A percentile compares a stretch with the other conserved stretches of the same genome.
Conservation (phyloP, 2,888 invertebrate genomes). For the Periphyllus acericola region DNA sequence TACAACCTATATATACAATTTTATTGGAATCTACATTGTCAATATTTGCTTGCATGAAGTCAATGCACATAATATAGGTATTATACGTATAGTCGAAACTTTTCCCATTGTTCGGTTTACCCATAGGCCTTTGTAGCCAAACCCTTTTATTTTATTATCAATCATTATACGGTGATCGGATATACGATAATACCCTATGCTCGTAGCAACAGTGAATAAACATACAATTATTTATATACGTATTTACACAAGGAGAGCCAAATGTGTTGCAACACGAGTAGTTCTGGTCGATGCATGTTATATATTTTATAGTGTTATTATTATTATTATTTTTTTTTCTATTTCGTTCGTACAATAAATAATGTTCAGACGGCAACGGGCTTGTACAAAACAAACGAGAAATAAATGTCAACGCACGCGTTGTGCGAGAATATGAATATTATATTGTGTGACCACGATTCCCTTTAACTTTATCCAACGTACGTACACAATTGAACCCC, state of each 20-base stretch:
- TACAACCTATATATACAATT: background rate
- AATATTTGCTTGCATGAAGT: slow-evolving; percentile 4
- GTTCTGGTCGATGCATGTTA: background rate
- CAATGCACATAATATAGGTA: background rate
- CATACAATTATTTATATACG: slow-evolving; percentile 1
- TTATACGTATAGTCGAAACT: background rate
- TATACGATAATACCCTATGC: background rate
- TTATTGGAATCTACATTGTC: slow-evolving; percentile 28
- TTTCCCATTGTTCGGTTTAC: slow-evolving; percentile 12
- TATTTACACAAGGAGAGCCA: background rate
- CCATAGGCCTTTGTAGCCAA: slow-evolving; percentile 8
- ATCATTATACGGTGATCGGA: slow-evolving; percentile 19
- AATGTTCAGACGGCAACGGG: slow-evolving; percentile 10
- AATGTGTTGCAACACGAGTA: slow-evolving; percentile 42
- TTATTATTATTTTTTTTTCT: background rate
- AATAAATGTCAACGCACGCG: slow-evolving; percentile 43
- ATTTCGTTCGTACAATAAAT: slow-evolving; percentile 37
- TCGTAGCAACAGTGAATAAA: background rate
- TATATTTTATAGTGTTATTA: background rate
- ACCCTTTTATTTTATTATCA: slow-evolving; percentile 29
- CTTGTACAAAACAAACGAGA: slow-evolving; percentile 35
- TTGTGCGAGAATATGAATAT: background rate
- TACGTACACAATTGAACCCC: background rate
- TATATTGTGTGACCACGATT: slow-evolving; percentile 28
- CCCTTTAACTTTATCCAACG: background rate